phyloP scores from a whole-genome alignment of 2,888 invertebrate genomes.

The Rhimphoctona megacephalus region DNA sequence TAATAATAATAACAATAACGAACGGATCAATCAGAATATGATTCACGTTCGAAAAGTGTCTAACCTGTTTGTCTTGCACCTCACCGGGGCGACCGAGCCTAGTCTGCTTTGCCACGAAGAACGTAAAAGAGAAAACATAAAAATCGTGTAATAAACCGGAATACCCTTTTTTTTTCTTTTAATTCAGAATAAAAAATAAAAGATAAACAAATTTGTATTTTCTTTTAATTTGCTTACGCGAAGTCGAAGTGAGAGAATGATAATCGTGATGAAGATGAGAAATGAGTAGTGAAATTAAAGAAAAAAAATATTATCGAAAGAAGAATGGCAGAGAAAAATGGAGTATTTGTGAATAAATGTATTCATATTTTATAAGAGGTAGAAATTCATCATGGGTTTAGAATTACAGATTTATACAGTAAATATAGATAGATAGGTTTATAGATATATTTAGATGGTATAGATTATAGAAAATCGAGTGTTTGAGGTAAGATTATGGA shows the following conservation, averaged over 20 bases:
- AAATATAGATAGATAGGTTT: slow-evolving; percentile 1
- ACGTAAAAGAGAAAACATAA: slow-evolving; percentile 72
- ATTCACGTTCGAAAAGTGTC: slow-evolving; percentile 77
- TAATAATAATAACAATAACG: slow-evolving; percentile 47
- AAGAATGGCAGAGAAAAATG: slow-evolving; percentile 28
- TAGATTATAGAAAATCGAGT: slow-evolving; percentile 38
- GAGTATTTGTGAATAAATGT: background rate
- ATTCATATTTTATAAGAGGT: slow-evolving; percentile 65
- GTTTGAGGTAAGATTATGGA: background rate
- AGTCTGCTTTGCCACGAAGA: slow-evolving; percentile 88
- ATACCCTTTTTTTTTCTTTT: background rate
- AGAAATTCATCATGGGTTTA: slow-evolving; percentile 81
- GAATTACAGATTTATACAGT: slow-evolving; percentile 30
- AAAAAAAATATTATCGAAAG: background rate
- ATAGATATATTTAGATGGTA: slow-evolving; percentile 46
- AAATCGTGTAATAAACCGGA: slow-evolving; percentile 40
- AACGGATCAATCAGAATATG: background rate
- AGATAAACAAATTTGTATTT: background rate
- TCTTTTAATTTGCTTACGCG: background rate
- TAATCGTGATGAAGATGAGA: background rate
- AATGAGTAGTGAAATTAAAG: background rate
- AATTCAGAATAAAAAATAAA: background rate
- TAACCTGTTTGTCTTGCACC: slow-evolving; percentile 92
- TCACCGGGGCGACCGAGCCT: slow-evolving; percentile 92
- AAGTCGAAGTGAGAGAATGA: background rate